Evolutionary conservation across 2,113 vertebrate species (phyloP).

Genomic region (Prunella himalayana): DNA sequence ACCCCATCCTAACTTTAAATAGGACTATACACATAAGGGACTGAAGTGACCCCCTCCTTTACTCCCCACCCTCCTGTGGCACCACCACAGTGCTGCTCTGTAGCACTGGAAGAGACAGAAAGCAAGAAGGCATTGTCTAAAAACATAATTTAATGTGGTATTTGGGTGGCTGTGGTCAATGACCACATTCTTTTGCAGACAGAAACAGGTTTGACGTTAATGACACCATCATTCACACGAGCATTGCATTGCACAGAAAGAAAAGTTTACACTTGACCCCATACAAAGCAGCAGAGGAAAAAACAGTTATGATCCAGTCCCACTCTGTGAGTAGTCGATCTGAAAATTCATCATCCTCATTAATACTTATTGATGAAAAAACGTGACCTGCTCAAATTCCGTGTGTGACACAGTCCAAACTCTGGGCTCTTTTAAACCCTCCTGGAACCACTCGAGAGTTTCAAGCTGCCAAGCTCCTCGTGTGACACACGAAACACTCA

Average conservation of each 20-base stretch:
- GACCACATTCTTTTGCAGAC: constrained; percentile 46
- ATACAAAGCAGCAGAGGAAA: constrained; percentile 59
- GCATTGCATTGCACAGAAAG: constrained; percentile 63
- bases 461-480: neutral
- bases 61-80: neutral
- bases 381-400: neutral
- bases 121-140: constrained; percentile 62
- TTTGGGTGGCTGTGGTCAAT: constrained; percentile 33
- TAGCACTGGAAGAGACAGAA: constrained; percentile 58
- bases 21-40: neutral
- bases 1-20: neutral
- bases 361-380: constrained; percentile 18
- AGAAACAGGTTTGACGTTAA: constrained; percentile 44
- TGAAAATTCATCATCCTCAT: neutral
- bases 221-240: constrained; percentile 53
- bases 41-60: neutral
- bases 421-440: neutral
- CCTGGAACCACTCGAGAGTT: neutral
- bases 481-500: neutral
- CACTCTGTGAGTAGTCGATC: neutral
- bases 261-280: constrained; percentile 56
- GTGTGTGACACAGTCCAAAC: neutral
- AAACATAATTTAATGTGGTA: constrained; percentile 79
- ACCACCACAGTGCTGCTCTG: neutral
- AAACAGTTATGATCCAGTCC: neutral